Conservation (phyloP, 1,140 invertebrate species). For the Drosophila pectinifera region DNA sequence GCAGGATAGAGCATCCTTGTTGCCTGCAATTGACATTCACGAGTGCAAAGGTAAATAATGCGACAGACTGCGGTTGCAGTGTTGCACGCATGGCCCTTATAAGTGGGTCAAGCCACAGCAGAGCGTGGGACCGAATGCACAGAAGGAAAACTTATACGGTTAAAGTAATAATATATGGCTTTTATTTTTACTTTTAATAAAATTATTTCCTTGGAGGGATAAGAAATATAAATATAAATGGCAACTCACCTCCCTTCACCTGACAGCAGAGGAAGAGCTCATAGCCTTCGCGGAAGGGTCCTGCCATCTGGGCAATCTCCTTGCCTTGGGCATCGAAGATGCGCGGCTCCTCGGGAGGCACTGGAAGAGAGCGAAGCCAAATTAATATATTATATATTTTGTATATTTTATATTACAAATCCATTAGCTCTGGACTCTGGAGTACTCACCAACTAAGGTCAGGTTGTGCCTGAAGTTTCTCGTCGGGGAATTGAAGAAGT, state of each 20-base stretch:
- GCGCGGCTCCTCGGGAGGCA: constrained; percentile 90
- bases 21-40: constrained; percentile 48
- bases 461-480: constrained; percentile 93
- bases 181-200: not conserved
- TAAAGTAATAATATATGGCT: not conserved
- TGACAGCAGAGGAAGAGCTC: constrained; percentile 92
- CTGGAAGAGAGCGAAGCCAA: constrained; percentile 85
- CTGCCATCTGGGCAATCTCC: constrained; percentile 90
- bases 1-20: constrained; percentile 11
- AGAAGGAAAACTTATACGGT: too few relatives aligned
- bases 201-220: too few relatives aligned
- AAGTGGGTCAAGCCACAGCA: constrained; percentile 39
- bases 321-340: constrained; percentile 93
- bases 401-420: not conserved
- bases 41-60: constrained; percentile 46
- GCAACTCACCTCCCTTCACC: constrained; percentile 91
- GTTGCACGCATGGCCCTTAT: constrained; percentile 8
- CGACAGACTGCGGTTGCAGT: constrained; percentile 22
- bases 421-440: too few relatives aligned
- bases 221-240: too few relatives aligned
- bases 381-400: not conserved
- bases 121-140: constrained; percentile 1
- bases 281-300: constrained; percentile 93
- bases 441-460: constrained; percentile 93
- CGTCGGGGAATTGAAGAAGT: constrained; percentile 94